phyloP scores from a whole-genome alignment of 1,140 invertebrate species.

The Meloidogyne floridensis region DNA sequence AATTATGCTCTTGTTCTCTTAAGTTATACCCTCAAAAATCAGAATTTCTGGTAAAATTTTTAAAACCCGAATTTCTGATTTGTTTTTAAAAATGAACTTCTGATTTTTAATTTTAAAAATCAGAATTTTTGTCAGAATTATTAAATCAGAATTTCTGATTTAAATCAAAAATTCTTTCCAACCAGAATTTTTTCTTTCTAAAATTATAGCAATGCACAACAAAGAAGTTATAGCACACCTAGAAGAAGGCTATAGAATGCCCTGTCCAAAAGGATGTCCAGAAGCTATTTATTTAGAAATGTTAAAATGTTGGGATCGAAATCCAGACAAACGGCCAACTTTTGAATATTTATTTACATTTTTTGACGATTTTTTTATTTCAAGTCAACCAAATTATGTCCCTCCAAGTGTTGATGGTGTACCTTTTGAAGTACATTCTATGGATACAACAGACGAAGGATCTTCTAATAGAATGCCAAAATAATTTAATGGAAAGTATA shows the following conservation, averaged over 20 bases:
- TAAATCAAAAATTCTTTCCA: constrained; percentile 11
- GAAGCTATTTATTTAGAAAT: constrained; percentile 86
- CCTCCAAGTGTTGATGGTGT: constrained; percentile 52
- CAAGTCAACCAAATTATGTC: constrained; percentile 61
- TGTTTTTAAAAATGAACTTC: too few species aligned
- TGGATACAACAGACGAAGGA: constrained; percentile 18
- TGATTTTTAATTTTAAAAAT: too few species aligned
- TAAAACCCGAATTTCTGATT: too few species aligned
- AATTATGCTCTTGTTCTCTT: too few species aligned
- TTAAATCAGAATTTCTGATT: too few species aligned
- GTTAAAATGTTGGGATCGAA: constrained; percentile 88
- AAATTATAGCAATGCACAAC: constrained; percentile 79
- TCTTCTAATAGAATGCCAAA: too few species aligned
- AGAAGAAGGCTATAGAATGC: constrained; percentile 91
- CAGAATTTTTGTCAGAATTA: too few species aligned
- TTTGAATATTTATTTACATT: constrained; percentile 96
- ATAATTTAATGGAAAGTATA: too few species aligned
- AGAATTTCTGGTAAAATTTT: too few species aligned
- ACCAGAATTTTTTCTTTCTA: constrained; percentile 29
- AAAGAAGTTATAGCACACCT: constrained; percentile 94
- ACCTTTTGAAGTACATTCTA: constrained; percentile 23
- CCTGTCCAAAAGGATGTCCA: constrained; percentile 75
- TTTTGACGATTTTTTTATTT: constrained; percentile 86
- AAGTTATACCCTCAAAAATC: too few species aligned
- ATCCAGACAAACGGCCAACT: constrained; percentile 89